Evolutionary conservation across 2,888 invertebrate genomes (phyloP), one percentile per base, ranked within the genome.

Genomic region (Drosophila niveifrons): DNA sequence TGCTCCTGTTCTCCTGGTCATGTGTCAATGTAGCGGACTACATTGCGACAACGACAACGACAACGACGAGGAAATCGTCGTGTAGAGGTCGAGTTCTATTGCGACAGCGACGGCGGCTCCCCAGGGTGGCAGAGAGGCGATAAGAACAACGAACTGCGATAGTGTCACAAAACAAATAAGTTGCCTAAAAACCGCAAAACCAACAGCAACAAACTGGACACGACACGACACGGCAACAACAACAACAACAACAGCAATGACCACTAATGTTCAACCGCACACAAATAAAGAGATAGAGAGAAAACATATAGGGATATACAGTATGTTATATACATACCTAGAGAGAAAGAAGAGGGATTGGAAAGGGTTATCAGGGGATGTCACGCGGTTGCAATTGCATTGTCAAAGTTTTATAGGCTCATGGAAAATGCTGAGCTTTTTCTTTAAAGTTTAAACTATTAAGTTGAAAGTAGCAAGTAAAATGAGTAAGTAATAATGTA

Each of bases 161-260:
- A 75, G 80, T 86, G 87, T 82, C 83, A 59, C 83, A 88, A 74
- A 79, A 82, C 87, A 87, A 88, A 86, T 88, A 87, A 82, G 78
- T 84, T 87, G 77, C 81, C 85, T 71, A 83, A 77, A 84, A 81
- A 68, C 86, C 86, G 75, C 86, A 83, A 88, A 81, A 72, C 80
- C 79, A 75, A 73, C 78, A 71, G 73, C 73, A 79, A 56, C 75
- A 75, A 75, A 77, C 58, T 68, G 57, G 47, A 77, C 69, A 70
- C 64, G 44, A 77, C 69, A 70, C 62, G 55, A 77, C 69, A 70
- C 62, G 57, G 46, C 71, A 66, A 51, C 57, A 68, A 51, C 61
- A 47, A 53, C 23, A 63, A 10, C 47, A 57, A 47, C 52, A 57
- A 58, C 39, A 51, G 52, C 50, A 65, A 52, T 80, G 69, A 87